These are phyloP conservation scores for Abscondita cerata DNA, from an alignment of 2,888 invertebrate genomes.

Conservation along the genomic window DNA sequence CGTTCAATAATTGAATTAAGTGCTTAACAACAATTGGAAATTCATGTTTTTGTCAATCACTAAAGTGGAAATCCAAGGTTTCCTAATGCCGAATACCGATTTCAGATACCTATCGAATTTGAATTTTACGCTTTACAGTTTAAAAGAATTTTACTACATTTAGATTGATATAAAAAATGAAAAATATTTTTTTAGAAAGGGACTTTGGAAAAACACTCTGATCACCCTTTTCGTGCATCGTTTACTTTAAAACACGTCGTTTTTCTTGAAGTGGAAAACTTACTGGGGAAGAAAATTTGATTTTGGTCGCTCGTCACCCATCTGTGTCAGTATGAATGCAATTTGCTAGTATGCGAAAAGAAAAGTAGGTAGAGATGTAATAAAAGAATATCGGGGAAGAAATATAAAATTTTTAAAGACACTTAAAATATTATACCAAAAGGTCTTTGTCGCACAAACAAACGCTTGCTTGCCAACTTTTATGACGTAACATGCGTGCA, in stretches of 20 bases:
- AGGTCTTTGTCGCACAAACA: too few species aligned
- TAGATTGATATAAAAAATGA: conserved; percentile 18
- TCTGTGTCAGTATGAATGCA: conserved; percentile 48
- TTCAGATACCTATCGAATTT: not conserved
- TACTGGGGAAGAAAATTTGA: conserved; percentile 48
- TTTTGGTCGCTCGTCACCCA: conserved; percentile 49
- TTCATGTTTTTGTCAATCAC: conserved; percentile 25
- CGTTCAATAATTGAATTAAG: conserved; percentile 7
- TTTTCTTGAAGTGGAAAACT: conserved; percentile 45
- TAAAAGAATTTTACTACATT: conserved; percentile 14
- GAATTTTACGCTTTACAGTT: conserved; percentile 8
- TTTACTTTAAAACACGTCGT: conserved; percentile 44
- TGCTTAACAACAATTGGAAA: conserved; percentile 25
- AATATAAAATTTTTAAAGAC: conserved; percentile 46
- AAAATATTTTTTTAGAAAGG: conserved; percentile 25
- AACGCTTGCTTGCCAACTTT: too few species aligned
- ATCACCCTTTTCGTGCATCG: conserved; percentile 43
- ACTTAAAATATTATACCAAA: too few species aligned
- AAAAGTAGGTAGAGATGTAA: conserved; percentile 37
- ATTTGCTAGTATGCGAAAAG: conserved; percentile 41
- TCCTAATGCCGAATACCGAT: conserved; percentile 21
- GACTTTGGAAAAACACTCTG: conserved; percentile 28
- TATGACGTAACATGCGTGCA: too few species aligned
- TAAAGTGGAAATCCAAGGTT: conserved; percentile 19
- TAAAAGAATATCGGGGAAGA: conserved; percentile 45